Evolutionary conservation across 2,888 invertebrate genomes (phyloP).

Genomic region (Blastobasis lacticolella): DNA sequence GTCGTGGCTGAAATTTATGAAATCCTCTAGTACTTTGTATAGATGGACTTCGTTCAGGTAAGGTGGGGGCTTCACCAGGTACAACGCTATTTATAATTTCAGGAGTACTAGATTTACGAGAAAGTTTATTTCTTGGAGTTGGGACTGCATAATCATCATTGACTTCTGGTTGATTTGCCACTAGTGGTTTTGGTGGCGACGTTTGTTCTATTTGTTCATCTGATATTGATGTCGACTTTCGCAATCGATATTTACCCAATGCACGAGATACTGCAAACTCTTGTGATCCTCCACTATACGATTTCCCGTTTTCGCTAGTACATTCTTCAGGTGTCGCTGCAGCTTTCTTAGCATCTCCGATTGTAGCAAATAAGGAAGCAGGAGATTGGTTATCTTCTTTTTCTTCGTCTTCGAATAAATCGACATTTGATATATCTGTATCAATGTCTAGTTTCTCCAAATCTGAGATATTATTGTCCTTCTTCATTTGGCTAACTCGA

Average conservation of each 20-base stretch:
- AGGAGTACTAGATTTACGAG: slow-evolving; percentile 46
- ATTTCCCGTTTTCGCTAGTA: slow-evolving; percentile 68
- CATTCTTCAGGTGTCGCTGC: slow-evolving; percentile 75
- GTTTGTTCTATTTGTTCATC: slow-evolving; percentile 78
- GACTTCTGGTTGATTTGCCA: slow-evolving; percentile 19
- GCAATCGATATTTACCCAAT: slow-evolving; percentile 84
- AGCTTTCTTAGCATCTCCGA: slow-evolving; percentile 81
- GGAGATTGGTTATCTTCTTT: slow-evolving; percentile 77
- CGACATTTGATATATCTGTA: slow-evolving; percentile 74
- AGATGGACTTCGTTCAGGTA: slow-evolving; percentile 79
- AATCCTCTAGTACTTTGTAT: slow-evolving; percentile 75
- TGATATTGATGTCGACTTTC: slow-evolving; percentile 81
- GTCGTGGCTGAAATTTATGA: slow-evolving; percentile 77
- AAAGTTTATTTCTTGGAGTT: slow-evolving; percentile 40
- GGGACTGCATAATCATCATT: slow-evolving; percentile 28
- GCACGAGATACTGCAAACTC: slow-evolving; percentile 90
- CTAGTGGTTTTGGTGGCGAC: slow-evolving; percentile 46
- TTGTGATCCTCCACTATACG: slow-evolving; percentile 80
- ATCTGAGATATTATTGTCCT: slow-evolving; percentile 60
- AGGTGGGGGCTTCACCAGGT: slow-evolving; percentile 65
- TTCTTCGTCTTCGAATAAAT: slow-evolving; percentile 74
- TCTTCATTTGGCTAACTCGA: slow-evolving; percentile 70
- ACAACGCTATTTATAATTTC: slow-evolving; percentile 50
- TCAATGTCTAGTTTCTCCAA: slow-evolving; percentile 73
- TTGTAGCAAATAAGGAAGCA: slow-evolving; percentile 81